Percentiles rank a stretch among this genome's conserved stretches.
These are phyloP conservation scores for Sciurus carolinensis DNA, from an alignment of 2,797 vertebrate genomes.

Conservation along the genomic window DNA sequence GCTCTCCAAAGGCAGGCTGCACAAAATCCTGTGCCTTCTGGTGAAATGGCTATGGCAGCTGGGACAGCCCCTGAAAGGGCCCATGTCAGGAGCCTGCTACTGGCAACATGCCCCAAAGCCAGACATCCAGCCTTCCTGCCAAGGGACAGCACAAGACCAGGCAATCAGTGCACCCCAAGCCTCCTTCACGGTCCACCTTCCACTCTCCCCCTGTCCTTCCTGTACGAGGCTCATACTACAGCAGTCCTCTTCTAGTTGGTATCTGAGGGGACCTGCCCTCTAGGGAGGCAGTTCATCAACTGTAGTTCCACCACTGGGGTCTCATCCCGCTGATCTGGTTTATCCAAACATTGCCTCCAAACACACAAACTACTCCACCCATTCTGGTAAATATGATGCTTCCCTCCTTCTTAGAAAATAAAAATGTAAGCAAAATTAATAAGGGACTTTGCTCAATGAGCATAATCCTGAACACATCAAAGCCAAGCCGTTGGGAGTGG, in stretches of 20 bases:
- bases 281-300: not conserved
- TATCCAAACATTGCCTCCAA: not conserved
- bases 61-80: not conserved
- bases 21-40: not conserved
- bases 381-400: not conserved
- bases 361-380: not conserved
- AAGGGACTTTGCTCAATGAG: not conserved
- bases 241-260: not conserved
- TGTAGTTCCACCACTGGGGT: not conserved
- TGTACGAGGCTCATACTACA: accelerated
- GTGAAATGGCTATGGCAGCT: not conserved
- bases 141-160: not conserved
- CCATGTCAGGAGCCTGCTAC: not conserved
- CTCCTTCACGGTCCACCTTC: accelerated
- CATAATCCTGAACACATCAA: not conserved
- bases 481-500: not conserved
- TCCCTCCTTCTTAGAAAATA: not conserved
- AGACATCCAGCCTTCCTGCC: not conserved
- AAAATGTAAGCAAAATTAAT: not conserved
- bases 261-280: no score
- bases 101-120: accelerated
- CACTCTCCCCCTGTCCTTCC: no score
- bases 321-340: accelerated
- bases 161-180: not conserved
- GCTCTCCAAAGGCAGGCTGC: not conserved